Conservation (phyloP, 2,797 vertebrate genomes). For the Paratrypauchen microcephalus region DNA sequence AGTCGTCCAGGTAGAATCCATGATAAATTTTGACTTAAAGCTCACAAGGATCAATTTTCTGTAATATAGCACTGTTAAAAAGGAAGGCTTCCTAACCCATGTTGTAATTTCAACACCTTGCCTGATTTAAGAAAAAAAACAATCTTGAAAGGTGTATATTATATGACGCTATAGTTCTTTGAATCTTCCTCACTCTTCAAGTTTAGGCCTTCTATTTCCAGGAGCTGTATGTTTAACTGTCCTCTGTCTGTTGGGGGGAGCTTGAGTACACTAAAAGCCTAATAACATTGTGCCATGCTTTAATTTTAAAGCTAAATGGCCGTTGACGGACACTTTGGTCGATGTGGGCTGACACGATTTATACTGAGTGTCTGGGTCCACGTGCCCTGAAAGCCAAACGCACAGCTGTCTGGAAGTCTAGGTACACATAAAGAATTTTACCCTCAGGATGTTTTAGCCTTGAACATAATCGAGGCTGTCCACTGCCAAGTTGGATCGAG, state of each 20-base stretch:
- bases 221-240: background rate
- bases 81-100: background rate
- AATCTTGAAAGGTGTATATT: background rate
- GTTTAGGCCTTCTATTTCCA: background rate
- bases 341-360: conserved; percentile 51
- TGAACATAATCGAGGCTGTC: conserved; percentile 61
- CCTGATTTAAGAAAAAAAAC: background rate
- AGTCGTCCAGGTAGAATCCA: too few species aligned
- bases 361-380: conserved; percentile 44
- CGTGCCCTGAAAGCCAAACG: conserved; percentile 49
- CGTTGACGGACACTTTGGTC: conserved; percentile 55
- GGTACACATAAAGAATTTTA: conserved; percentile 58
- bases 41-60: too few species aligned
- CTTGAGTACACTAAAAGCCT: conserved; percentile 33
- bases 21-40: background rate
- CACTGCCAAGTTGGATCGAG: conserved; percentile 52
- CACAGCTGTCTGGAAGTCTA: conserved; percentile 42
- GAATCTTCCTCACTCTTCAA: background rate
- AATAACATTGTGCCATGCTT: conserved; percentile 32
- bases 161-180: background rate
- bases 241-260: background rate
- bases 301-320: conserved; percentile 51
- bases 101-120: too few species aligned
- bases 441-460: conserved; percentile 55
- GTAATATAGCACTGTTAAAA: background rate